A percentile compares a stretch with the other conserved stretches of the same genome.
Conservation (phyloP, 2,888 invertebrate genomes). For the Calameuta filiformis region DNA sequence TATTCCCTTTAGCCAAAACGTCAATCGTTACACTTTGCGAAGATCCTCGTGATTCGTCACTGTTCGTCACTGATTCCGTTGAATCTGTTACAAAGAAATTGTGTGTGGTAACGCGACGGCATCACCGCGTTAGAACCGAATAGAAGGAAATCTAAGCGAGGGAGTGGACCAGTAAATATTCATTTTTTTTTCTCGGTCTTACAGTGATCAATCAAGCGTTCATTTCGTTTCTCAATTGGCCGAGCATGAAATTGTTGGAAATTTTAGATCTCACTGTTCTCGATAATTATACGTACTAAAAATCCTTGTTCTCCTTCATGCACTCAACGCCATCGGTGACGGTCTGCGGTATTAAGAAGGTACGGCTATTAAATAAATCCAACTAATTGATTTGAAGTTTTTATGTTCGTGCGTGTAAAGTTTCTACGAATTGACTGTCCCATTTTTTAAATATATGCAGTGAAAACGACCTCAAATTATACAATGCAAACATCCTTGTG, state of each 20-base stretch:
- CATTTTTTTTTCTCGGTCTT: not conserved
- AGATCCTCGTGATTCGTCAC: not conserved
- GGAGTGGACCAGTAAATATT: no score
- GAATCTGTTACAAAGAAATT: not conserved
- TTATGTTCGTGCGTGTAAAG: no score
- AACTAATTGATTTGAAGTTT: no score
- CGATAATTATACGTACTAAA: not conserved
- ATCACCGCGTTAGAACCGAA: not conserved
- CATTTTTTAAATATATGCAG: no score
- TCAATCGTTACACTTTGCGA: not conserved
- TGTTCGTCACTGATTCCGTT: not conserved
- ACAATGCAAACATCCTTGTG: no score
- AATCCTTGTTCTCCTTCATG: not conserved
- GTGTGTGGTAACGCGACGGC: not conserved
- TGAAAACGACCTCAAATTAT: no score
- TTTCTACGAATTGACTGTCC: no score
- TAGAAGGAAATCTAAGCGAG: not conserved
- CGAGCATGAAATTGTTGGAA: not conserved
- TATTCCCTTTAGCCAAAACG: not conserved
- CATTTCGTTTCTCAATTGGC: not conserved
- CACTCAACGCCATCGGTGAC: not conserved
- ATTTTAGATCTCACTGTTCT: not conserved
- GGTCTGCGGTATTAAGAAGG: no score
- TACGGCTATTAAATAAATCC: no score
- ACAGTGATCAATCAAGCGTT: not conserved